These are phyloP conservation scores for Torymus aiolomorphi DNA, from an alignment of 2,888 invertebrate species.

Conservation along the genomic window DNA sequence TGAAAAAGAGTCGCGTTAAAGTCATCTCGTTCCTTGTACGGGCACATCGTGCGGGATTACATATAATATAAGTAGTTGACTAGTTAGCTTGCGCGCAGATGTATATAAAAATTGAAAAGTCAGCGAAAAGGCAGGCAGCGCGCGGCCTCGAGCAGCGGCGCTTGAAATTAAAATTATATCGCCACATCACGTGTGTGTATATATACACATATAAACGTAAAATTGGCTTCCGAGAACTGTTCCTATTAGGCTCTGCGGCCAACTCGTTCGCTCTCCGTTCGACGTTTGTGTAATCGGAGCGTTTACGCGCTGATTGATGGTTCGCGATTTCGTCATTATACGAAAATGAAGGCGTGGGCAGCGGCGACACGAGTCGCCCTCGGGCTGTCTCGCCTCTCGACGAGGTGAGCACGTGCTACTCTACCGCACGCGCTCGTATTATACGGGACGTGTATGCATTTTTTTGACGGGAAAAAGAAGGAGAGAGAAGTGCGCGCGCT, in stretches of 20 bases:
- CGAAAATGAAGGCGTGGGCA: constrained; percentile 44
- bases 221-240: constrained; percentile 19
- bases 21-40: no score
- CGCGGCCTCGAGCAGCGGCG: not conserved
- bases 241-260: not conserved
- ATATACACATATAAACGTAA: not conserved
- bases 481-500: no score
- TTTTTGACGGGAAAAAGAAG: no score
- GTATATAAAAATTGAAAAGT: constrained; percentile 1
- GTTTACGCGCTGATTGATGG: constrained; percentile 45
- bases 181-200: not conserved
- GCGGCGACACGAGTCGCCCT: not conserved
- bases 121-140: not conserved
- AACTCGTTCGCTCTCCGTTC: not conserved
- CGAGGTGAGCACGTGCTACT: no score
- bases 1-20: no score
- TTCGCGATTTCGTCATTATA: constrained; percentile 45
- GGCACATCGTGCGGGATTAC: no score
- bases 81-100: no score
- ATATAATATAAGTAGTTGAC: no score
- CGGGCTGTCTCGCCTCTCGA: constrained; percentile 1
- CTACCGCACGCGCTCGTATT: no score
- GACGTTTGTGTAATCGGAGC: constrained; percentile 42
- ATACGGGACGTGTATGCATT: no score
- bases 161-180: constrained; percentile 15